Conservation (phyloP, 2,797 vertebrate genomes). For the Cirrhinus molitorella region DNA sequence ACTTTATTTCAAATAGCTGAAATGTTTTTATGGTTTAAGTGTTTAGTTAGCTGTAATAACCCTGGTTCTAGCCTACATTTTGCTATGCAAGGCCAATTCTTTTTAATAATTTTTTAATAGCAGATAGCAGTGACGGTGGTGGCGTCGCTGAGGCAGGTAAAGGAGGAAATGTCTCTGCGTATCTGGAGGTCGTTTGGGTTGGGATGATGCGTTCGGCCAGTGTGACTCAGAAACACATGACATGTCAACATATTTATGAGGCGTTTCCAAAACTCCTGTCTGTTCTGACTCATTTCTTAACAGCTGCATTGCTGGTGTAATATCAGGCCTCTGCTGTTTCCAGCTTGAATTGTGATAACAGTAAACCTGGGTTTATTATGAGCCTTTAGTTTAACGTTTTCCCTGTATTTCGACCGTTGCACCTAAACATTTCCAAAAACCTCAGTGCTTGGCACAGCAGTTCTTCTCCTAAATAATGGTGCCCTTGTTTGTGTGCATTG, state of each 20-base stretch:
- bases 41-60: neutral
- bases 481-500: conserved; percentile 34
- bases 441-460: neutral
- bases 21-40: neutral
- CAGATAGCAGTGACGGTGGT: neutral
- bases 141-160: neutral
- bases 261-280: conserved; percentile 47
- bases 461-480: conserved; percentile 24
- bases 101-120: neutral
- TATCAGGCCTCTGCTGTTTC: conserved; percentile 9
- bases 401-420: conserved; percentile 8
- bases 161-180: conserved; percentile 2
- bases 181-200: conserved; percentile 14
- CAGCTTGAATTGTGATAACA: neutral
- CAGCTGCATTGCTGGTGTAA: conserved; percentile 26
- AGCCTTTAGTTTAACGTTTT: conserved; percentile 14
- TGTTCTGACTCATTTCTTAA: conserved; percentile 54
- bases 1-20: neutral
- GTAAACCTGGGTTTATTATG: neutral
- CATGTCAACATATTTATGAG: conserved; percentile 44
- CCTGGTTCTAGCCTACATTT: neutral
- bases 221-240: conserved; percentile 47
- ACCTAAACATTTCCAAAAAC: conserved; percentile 28
- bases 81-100: neutral
- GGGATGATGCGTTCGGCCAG: conserved; percentile 16